A percentile compares a stretch with the other conserved stretches of the same genome.
Evolutionary conservation across 2,797 vertebrate species (phyloP).

Genomic region (Netta rufina): DNA sequence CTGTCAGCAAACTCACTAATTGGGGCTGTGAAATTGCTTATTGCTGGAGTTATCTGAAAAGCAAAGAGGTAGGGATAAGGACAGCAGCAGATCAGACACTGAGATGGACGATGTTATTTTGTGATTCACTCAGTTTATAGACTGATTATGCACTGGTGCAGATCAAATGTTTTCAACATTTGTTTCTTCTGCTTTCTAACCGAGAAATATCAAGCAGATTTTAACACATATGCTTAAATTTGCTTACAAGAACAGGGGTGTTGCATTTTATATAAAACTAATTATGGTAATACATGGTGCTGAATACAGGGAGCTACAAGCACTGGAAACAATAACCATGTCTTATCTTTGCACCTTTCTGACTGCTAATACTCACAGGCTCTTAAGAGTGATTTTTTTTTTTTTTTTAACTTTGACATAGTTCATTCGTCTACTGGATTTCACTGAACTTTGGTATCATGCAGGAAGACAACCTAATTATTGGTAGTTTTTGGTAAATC

Average conservation of each 20-base stretch:
- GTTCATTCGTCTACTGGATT: background rate
- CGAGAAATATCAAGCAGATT: background rate
- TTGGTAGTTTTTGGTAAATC: background rate
- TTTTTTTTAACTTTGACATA: background rate
- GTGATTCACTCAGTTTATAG: background rate
- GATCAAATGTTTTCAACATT: background rate
- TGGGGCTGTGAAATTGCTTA: background rate
- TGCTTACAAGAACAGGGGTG: background rate
- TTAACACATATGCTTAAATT: background rate
- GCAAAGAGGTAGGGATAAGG: background rate
- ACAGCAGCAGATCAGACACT: fast-evolving
- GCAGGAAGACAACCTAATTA: background rate
- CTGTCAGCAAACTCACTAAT: background rate
- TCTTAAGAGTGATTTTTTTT: background rate
- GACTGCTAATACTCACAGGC: background rate
- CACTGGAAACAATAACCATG: background rate
- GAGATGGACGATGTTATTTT: background rate
- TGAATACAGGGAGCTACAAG: background rate
- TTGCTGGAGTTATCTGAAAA: background rate
- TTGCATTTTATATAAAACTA: background rate
- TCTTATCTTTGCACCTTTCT: background rate
- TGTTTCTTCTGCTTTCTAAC: background rate
- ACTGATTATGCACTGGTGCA: background rate
- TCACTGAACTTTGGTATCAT: background rate
- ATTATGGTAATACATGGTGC: background rate